Base-by-base conservation (phyloP, 2,888 invertebrate genomes). In the Lasioglossum morio region DNA sequence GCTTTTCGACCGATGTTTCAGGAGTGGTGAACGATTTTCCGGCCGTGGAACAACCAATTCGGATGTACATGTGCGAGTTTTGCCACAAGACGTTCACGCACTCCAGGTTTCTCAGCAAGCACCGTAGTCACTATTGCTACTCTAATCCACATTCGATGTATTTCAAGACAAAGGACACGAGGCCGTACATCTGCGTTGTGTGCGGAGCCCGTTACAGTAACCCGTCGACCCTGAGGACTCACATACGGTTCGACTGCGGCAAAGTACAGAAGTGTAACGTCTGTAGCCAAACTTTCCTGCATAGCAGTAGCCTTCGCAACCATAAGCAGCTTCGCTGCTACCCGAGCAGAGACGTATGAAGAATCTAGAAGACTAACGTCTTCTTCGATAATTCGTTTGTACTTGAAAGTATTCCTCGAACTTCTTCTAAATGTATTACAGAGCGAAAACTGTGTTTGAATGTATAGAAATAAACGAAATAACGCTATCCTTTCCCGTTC, bases 131-230 rank as follows among this genome's bases (percentile, higher is more conserved):
- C 46, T 73, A 84, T 34, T 93, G 93, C 73, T 87, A 92, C 75
- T 91, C 88, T 81, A 93, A 94, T 69, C 82, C 86, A 16, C 70
- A 30, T n/a, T 79, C 84, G 63, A 34, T 40, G 27, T 80, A 30
- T 34, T 79, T 77, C 40, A 40, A 78, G 40, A 60, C 77, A 80
- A 66, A 70, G 48, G 46, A 34, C 1, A 53, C 46, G 34, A 87
- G 85, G 70, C 88, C 90, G 37, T 90, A 88, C 76, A 84, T 79
- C 63, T 92, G 92, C 57, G 34, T 72, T 19, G 57, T 72, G n/a
- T 92, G 92, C 83, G 91, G 89, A 14, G 86, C 89, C 43, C 87
- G 80, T 77, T 93, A 91, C 81, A 90, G 88, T 43, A 84, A 87
- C 37, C 87, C 87, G 70, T 86, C 81, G 7, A 86, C 86, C 12